phyloP scores from a whole-genome alignment of 2,113 vertebrate species.

The Myodes glareolus region DNA sequence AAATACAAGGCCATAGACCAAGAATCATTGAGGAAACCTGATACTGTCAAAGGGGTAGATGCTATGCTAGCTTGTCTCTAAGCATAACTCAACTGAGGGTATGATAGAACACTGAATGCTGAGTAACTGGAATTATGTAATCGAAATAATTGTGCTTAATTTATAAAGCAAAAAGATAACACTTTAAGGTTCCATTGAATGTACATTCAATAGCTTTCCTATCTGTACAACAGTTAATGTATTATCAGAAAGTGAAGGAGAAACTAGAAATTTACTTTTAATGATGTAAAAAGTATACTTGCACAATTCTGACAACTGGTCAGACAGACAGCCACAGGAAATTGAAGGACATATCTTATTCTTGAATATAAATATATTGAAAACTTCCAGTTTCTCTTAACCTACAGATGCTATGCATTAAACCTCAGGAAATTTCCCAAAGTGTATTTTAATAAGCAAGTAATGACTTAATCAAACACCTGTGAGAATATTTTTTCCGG shows the following conservation, averaged over 20 bases:
- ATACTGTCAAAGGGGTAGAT: neutral
- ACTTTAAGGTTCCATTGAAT: neutral
- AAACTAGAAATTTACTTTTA: neutral
- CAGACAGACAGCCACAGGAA: neutral
- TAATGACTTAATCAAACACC: neutral
- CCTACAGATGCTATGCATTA: neutral
- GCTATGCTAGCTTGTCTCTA: neutral
- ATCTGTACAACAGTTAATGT: neutral
- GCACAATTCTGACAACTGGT: neutral
- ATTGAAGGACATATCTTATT: neutral
- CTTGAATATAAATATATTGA: neutral
- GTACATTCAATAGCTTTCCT: neutral
- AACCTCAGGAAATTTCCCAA: neutral
- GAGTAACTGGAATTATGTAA: neutral
- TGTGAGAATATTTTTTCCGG: neutral
- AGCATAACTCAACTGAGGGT: neutral
- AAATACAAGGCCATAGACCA: neutral
- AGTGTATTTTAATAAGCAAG: neutral
- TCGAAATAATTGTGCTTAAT: neutral
- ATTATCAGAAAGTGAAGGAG: neutral
- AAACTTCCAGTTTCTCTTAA: neutral
- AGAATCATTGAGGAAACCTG: neutral
- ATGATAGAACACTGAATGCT: neutral
- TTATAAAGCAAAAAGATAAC: neutral
- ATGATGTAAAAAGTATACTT: neutral